Evolutionary conservation across 2,797 vertebrate genomes (phyloP), one percentile per base, ranked within the genome.

Genomic region (Paguma larvata): DNA sequence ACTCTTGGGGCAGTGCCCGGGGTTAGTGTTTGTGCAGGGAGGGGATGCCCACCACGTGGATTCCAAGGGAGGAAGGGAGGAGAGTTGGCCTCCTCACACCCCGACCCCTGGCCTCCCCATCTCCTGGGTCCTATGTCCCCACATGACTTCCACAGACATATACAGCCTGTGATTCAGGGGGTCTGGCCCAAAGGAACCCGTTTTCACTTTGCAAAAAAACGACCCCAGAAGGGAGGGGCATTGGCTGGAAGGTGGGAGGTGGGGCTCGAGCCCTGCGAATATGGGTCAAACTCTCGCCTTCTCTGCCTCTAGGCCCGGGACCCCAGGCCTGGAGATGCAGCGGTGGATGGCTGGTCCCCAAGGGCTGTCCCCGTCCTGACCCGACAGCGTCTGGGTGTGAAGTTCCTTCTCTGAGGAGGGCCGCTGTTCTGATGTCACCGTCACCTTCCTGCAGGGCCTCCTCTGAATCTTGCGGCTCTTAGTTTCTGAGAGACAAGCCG

Each of bases 1-100:
- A 30, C n/a, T 59, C 63, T 3, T 0, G 1, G 27, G 27, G 12
- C 18, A 38, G 25, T 0, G 8, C 30, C 41, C 0, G 2, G 30
- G 46, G 14, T 23, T 44, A 79, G 27, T 41, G 68, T 80, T 0
- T 25, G 65, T 46, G 23, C 30, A 38, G 44, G 65, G 21, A 85
- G 19, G 32, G 19, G 14, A 5, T 5, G 5, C 16, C 44, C 21
- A 34, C 23, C 6, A 9, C 0, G 0, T 1, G 30, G 12, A 8
- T 44, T 8, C 44, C n/a, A 68, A 59, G 16, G 21, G 51, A n/a
- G n/a, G n/a, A n/a, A 30, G 9, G 59, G 8, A n/a, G n/a, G 5
- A 13, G 4, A 65, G 88, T 18, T 2, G 9, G 3, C 9, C 14
- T 90, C 30, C 70, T 16, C 8, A 18, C 21, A 46, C 44, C 4